Conservation (phyloP, 2,113 vertebrate species). For the Athene cunicularia region DNA sequence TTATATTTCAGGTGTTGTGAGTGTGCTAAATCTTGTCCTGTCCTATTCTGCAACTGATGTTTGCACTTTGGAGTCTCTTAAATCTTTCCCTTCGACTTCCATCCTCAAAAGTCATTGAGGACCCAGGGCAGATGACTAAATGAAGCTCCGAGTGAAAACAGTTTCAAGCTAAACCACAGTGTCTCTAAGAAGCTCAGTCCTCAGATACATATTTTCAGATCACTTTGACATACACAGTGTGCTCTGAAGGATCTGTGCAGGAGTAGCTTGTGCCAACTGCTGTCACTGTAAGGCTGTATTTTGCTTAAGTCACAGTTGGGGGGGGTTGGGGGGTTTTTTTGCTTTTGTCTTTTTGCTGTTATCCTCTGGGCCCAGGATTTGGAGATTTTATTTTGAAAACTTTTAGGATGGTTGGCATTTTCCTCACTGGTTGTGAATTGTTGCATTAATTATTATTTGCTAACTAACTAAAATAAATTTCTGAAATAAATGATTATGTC, state of each 20-base stretch:
- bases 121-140: neutral
- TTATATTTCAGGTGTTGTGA: conserved; percentile 62
- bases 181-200: neutral
- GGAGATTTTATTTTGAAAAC: neutral
- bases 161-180: neutral
- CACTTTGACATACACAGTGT: accelerated
- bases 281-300: neutral
- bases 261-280: neutral
- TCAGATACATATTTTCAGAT: neutral
- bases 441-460: neutral
- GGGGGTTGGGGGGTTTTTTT: no score
- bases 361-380: neutral
- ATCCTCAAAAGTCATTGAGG: neutral
- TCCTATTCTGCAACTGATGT: conserved; percentile 1
- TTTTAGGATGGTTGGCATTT: neutral
- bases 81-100: neutral
- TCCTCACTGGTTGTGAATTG: neutral
- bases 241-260: neutral
- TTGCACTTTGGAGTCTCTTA: conserved; percentile 24
- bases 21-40: conserved; percentile 51
- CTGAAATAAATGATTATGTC: neutral
- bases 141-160: neutral
- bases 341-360: neutral
- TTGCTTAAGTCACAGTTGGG: neutral
- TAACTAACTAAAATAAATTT: neutral